These are phyloP conservation scores for Aurelia coerulea DNA, from an alignment of 30 jellyfish, hydroid and myxozoan species.

Conservation along the genomic window DNA sequence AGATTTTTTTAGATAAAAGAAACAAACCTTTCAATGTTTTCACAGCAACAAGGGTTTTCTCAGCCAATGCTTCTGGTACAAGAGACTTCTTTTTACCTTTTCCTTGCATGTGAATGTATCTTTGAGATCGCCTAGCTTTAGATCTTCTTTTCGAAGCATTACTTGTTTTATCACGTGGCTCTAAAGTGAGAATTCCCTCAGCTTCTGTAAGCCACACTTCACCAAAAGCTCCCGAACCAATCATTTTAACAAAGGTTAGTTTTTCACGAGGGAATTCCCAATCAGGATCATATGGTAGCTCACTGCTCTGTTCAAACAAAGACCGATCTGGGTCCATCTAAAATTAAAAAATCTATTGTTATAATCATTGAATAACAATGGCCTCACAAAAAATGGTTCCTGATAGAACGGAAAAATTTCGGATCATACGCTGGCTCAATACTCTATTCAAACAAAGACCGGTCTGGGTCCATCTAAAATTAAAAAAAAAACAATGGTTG, in stretches of 20 bases:
- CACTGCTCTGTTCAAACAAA: slow-evolving; percentile 92
- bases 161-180: slow-evolving; percentile 64
- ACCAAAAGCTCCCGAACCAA: slow-evolving; percentile 99
- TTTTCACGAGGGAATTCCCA: slow-evolving; percentile 99
- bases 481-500: too few relatives aligned
- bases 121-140: slow-evolving; percentile 35
- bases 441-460: slow-evolving; percentile 89
- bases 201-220: slow-evolving; percentile 96
- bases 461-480: slow-evolving; percentile 86
- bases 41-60: slow-evolving; percentile 92
- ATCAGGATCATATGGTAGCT: slow-evolving; percentile 89
- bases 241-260: slow-evolving; percentile 57
- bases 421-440: slow-evolving; percentile 91
- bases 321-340: slow-evolving; percentile 95
- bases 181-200: slow-evolving; percentile 80
- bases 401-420: background rate
- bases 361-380: too few relatives aligned
- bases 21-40: slow-evolving; percentile 92
- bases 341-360: too few relatives aligned
- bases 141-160: slow-evolving; percentile 54
- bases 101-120: slow-evolving; percentile 36
- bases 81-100: slow-evolving; percentile 20
- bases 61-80: slow-evolving; percentile 10
- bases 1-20: background rate
- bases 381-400: too few relatives aligned